Conservation (phyloP, 2,888 invertebrate genomes). For the Synanthedon myopaeformis region DNA sequence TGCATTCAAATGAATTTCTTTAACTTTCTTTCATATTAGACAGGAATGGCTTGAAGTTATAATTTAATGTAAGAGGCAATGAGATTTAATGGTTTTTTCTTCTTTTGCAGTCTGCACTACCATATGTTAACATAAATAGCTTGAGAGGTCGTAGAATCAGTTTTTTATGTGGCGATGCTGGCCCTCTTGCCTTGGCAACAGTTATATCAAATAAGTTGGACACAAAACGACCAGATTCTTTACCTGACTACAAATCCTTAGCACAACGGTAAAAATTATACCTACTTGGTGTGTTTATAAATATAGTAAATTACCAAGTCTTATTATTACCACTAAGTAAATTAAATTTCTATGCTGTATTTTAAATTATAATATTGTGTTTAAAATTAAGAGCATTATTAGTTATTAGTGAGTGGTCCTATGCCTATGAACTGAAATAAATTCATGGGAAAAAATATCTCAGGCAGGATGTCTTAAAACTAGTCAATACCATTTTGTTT, state of each 20-base stretch:
- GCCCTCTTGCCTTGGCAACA: slow-evolving; percentile 80
- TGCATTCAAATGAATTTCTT: too few species aligned
- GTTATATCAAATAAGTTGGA: slow-evolving; percentile 74
- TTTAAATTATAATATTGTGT: too few species aligned
- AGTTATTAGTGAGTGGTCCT: too few species aligned
- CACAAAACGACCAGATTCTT: slow-evolving; percentile 26
- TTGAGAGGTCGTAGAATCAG: slow-evolving; percentile 63
- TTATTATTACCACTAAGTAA: neutral
- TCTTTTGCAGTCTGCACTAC: slow-evolving; percentile 30
- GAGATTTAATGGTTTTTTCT: slow-evolving; percentile 2
- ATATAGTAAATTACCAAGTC: too few species aligned
- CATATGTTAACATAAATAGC: slow-evolving; percentile 35
- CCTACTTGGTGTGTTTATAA: neutral
- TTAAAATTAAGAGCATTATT: too few species aligned
- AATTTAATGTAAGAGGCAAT: neutral
- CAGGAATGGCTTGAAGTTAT: neutral
- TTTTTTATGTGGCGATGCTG: slow-evolving; percentile 84
- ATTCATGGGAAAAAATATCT: too few species aligned
- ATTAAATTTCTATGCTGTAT: neutral
- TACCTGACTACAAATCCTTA: slow-evolving; percentile 58
- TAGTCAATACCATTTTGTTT: neutral
- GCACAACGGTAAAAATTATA: slow-evolving; percentile 54
- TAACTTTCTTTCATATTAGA: neutral
- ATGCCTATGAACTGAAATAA: too few species aligned
- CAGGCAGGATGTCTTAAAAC: too few species aligned